A percentile compares a stretch with the other conserved stretches of the same genome.
phyloP scores from a whole-genome alignment of 92 coral and sea anemone species.

The Muricea muricata region DNA sequence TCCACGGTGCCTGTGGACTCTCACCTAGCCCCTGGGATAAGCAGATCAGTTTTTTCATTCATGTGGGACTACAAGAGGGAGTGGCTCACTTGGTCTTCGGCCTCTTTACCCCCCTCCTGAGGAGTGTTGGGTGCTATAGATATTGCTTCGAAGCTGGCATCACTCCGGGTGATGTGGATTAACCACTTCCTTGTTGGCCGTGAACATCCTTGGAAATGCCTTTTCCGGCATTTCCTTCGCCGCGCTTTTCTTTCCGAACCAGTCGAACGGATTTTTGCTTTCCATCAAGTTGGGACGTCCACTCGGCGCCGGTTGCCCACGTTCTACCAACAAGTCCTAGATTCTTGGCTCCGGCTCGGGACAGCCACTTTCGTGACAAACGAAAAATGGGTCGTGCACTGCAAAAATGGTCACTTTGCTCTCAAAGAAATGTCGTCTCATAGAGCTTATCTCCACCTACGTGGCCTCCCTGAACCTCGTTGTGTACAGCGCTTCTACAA shows the following conservation, averaged over 20 bases:
- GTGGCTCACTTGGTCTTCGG: not conserved
- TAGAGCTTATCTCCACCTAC: too few species aligned
- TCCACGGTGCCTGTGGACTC: slow-evolving; percentile 18
- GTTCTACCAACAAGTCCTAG: not conserved
- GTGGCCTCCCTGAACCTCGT: not conserved
- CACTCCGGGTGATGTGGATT: slow-evolving; percentile 32
- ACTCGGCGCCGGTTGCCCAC: not conserved
- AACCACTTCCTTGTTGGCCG: not conserved
- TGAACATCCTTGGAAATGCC: not conserved
- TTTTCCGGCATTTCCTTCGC: slow-evolving; percentile 6
- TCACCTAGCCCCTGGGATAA: not conserved
- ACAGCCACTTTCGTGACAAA: too few species aligned
- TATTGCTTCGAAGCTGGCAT: not conserved
- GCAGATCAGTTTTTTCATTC: slow-evolving; percentile 5
- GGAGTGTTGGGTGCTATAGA: not conserved
- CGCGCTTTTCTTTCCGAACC: slow-evolving; percentile 14
- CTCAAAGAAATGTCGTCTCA: too few species aligned
- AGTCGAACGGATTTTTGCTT: not conserved
- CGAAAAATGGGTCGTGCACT: not conserved
- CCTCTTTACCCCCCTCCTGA: not conserved
- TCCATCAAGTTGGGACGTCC: not conserved
- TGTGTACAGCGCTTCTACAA: not conserved
- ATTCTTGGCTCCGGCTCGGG: not conserved
- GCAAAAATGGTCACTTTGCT: too few species aligned
- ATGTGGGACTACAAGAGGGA: slow-evolving; percentile 52